Evolutionary conservation across 2,888 invertebrate genomes (phyloP), one percentile per base, ranked within the genome.

Genomic region (Elmis aenea): DNA sequence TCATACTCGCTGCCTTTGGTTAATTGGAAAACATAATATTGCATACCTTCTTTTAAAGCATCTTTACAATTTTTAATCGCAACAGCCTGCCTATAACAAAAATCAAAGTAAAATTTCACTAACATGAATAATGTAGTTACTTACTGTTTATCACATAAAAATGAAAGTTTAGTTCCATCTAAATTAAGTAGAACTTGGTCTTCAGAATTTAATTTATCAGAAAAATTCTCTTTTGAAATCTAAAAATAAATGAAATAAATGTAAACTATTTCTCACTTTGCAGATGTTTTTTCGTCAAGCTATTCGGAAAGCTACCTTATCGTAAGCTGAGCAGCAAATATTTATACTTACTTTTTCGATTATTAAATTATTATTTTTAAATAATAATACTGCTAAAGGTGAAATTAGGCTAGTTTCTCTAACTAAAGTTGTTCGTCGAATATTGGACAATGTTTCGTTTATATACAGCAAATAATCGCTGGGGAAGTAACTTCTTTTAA

Each of bases 331-430:
- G n/a, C n/a, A n/a, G 13, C 14, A 27, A 25, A 27, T 27, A 9
- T 20, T 18, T 9, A 32, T 21, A 16, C 46, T 48, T 54, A 66
- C 64, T 36, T 60, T 45, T 48, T 52, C 44, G 13, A 62, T 50
- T 28, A 44, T 30, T 14, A 65, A 36, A 10, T 57, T 39, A 11
- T 58, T 58, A 48, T 60, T 61, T 33, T 54, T 68, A 58, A 82
- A 83, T 31, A 83, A 54, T 5, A 82, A 42, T 3, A 74, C 73
- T 0, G 76, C 64, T 12, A 80, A 64, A 0, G 81, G 75, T 1
- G 79, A 66, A n/a, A 83, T 51, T 1, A 75, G 49, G 18, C 77
- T 76, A 0, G 74, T 74, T 50, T 78, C 78, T 45, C 76, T 65
- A 3, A 81, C 71, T 0, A 79, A 55, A 0, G 74, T 66, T 0